Conservation (phyloP, 2,888 invertebrate genomes). For the Eristalis pertinax region DNA sequence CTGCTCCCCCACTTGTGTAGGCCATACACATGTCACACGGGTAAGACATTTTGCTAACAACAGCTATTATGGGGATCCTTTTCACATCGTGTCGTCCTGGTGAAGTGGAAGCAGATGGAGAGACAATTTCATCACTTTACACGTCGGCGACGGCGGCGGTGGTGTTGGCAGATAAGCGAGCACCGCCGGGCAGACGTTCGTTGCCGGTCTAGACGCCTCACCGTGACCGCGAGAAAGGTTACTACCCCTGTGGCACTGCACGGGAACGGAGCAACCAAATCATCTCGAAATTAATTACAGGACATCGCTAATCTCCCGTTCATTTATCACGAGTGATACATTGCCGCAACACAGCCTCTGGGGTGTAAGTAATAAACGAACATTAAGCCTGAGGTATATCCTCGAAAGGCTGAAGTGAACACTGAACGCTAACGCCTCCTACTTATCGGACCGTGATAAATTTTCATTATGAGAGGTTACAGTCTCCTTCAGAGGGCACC, state of each 20-base stretch:
- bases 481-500: not conserved
- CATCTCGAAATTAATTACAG: conserved; percentile 43
- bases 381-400: conserved; percentile 37
- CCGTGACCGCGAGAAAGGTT: not conserved
- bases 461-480: conserved; percentile 34
- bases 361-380: conserved; percentile 40
- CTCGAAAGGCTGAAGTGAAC: conserved; percentile 12
- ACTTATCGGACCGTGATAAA: conserved; percentile 55
- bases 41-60: conserved; percentile 28
- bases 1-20: not conserved
- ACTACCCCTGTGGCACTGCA: not conserved
- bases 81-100: conserved; percentile 27
- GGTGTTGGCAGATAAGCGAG: not conserved
- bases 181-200: not conserved
- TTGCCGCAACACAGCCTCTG: conserved; percentile 7
- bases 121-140: not conserved
- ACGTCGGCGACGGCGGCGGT: not conserved
- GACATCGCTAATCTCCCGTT: conserved; percentile 44
- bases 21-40: conserved; percentile 32
- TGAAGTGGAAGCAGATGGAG: conserved; percentile 4
- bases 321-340: conserved; percentile 45
- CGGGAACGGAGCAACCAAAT: not conserved
- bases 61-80: conserved; percentile 11
- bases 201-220: conserved; percentile 27
- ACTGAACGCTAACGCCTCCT: conserved; percentile 31